Conservation (phyloP, 2,888 invertebrate species). For the Archaeoteleia sp. region DNA sequence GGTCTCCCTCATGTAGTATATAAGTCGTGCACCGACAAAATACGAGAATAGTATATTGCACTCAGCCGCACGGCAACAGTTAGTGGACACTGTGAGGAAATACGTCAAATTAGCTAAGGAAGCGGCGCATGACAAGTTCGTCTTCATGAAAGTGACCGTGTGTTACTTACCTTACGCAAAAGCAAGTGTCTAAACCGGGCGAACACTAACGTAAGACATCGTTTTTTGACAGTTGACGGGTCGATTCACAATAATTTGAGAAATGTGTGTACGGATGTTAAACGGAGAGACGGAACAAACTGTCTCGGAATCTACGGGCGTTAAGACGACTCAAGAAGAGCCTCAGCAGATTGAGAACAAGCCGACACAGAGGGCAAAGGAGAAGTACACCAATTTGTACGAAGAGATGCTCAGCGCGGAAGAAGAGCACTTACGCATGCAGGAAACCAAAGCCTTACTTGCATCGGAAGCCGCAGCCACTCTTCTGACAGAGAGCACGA, state of each 20-base stretch:
- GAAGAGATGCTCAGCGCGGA: conserved; percentile 20
- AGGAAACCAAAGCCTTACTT: not conserved
- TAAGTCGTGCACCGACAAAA: conserved; percentile 31
- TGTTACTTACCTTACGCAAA: conserved; percentile 7
- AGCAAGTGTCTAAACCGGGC: conserved; percentile 4
- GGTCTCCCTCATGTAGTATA: conserved; percentile 20
- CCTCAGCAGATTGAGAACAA: not conserved
- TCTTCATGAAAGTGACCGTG: not conserved
- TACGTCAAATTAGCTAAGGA: conserved; percentile 22
- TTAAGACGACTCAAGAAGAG: too few species aligned
- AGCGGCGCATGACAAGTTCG: conserved; percentile 12
- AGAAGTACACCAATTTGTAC: conserved; percentile 29
- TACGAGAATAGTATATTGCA: conserved; percentile 38
- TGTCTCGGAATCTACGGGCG: too few species aligned
- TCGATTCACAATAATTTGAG: not conserved
- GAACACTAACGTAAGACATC: too few species aligned
- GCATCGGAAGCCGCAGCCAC: conserved; percentile 18
- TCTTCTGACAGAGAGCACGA: conserved; percentile 21
- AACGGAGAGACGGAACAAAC: conserved; percentile 4
- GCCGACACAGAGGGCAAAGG: conserved; percentile 9
- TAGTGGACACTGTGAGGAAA: conserved; percentile 6
- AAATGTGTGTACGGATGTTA: conserved; percentile 34
- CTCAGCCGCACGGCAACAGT: conserved; percentile 21
- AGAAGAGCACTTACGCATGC: not conserved
- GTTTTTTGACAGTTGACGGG: too few species aligned